These are phyloP conservation scores for Bembecia ichneumoniformis DNA, from an alignment of 2,888 invertebrate species.

Conservation along the genomic window DNA sequence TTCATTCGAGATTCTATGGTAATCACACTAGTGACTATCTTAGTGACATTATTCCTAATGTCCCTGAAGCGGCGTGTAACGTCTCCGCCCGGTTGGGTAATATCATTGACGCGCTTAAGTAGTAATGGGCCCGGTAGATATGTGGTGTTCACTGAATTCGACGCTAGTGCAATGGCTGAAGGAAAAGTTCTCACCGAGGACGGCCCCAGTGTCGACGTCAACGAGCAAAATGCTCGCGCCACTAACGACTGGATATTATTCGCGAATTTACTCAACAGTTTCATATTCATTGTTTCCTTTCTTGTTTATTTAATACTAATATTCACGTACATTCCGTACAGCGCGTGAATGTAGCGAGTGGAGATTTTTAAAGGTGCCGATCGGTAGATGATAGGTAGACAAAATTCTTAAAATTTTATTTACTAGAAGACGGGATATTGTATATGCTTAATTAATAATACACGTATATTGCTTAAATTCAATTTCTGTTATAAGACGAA, in stretches of 20 bases:
- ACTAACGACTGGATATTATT: slow-evolving; percentile 52
- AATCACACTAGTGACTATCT: slow-evolving; percentile 40
- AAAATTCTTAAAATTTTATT: too few species aligned
- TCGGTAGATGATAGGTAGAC: too few species aligned
- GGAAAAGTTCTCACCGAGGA: slow-evolving; percentile 34
- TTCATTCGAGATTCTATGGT: slow-evolving; percentile 61
- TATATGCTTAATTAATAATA: too few species aligned
- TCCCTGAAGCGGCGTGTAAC: slow-evolving; percentile 31
- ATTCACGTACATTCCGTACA: slow-evolving; percentile 41
- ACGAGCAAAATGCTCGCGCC: slow-evolving; percentile 21
- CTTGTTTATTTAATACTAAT: slow-evolving; percentile 49
- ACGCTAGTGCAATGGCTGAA: slow-evolving; percentile 35
- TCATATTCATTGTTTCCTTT: slow-evolving; percentile 34
- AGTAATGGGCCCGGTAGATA: slow-evolving; percentile 49
- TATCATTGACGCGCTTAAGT: slow-evolving; percentile 35
- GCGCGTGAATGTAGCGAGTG: slow-evolving; percentile 7
- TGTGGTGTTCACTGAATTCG: slow-evolving; percentile 58
- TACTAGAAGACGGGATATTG: too few species aligned
- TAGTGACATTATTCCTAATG: slow-evolving; percentile 49
- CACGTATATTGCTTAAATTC: too few species aligned
- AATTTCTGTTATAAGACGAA: too few species aligned
- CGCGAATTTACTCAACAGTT: slow-evolving; percentile 48
- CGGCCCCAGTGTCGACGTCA: slow-evolving; percentile 12
- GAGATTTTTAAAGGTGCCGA: too few species aligned
- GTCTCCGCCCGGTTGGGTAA: slow-evolving; percentile 46